Evolutionary conservation across 1,140 invertebrate species (phyloP).

Genomic region (Cydia splendana): DNA sequence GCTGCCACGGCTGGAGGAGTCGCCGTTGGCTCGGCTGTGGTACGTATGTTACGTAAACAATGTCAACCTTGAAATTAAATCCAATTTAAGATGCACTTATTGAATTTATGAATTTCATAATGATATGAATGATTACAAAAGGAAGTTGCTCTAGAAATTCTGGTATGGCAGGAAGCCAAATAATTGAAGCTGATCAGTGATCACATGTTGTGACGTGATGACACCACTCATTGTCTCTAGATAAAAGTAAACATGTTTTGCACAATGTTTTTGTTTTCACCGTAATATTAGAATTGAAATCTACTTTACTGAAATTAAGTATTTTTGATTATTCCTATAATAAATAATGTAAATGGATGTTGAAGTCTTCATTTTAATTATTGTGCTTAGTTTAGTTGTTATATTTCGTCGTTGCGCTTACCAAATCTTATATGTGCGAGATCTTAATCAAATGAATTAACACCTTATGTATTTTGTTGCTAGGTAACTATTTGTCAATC

Average conservation of each 20-base stretch:
- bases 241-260: slow-evolving; percentile 52
- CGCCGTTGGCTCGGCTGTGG: slow-evolving; percentile 91
- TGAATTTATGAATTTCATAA: slow-evolving; percentile 25
- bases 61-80: slow-evolving; percentile 6
- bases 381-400: too few species aligned
- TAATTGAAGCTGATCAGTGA: slow-evolving; percentile 45
- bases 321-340: slow-evolving; percentile 31
- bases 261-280: slow-evolving; percentile 44
- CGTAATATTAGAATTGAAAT: not conserved
- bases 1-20: slow-evolving; percentile 95
- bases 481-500: too few species aligned
- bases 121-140: not conserved
- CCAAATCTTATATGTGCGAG: too few species aligned
- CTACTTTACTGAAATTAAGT: not conserved
- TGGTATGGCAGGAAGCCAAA: slow-evolving; percentile 51
- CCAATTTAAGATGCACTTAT: slow-evolving; percentile 1
- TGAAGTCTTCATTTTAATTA: too few species aligned
- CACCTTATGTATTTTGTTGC: too few species aligned
- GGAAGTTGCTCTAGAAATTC: slow-evolving; percentile 19
- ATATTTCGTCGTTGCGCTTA: too few species aligned
- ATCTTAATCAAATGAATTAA: too few species aligned
- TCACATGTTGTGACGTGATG: slow-evolving; percentile 58
- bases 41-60: slow-evolving; percentile 75
- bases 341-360: slow-evolving; percentile 9
- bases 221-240: slow-evolving; percentile 40